Percentiles rank a stretch among this genome's conserved stretches.
phyloP scores from a whole-genome alignment of 1,140 invertebrate genomes.

The Latrodectus geometricus region DNA sequence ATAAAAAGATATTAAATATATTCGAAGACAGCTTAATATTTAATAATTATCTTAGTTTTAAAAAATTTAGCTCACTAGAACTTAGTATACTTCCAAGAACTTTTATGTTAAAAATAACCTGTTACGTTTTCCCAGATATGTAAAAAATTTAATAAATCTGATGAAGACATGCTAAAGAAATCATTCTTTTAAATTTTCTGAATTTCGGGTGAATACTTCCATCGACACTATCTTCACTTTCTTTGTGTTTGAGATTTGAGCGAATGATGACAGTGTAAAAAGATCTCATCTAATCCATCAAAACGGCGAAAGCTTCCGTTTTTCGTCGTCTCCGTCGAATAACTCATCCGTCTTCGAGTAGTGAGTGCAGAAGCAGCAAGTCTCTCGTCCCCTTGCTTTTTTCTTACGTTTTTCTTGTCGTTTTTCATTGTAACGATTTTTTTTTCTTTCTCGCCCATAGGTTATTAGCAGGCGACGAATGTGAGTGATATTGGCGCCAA shows the following conservation, averaged over 20 bases:
- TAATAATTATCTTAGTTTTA: too few relatives aligned
- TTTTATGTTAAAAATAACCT: too few relatives aligned
- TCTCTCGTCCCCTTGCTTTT: neutral
- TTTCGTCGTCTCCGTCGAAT: constrained; percentile 20
- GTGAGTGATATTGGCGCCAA: constrained; percentile 48
- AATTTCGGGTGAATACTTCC: too few relatives aligned
- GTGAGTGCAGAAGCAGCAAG: neutral
- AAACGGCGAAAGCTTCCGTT: constrained; percentile 22
- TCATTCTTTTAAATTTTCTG: too few relatives aligned
- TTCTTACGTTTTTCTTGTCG: neutral
- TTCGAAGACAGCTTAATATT: too few relatives aligned
- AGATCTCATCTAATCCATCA: constrained; percentile 23
- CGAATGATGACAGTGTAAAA: constrained; percentile 14
- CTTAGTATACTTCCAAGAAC: too few relatives aligned
- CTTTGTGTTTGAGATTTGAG: neutral
- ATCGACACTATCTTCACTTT: neutral
- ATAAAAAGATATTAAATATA: too few relatives aligned
- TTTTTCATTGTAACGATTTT: neutral
- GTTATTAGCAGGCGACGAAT: constrained; percentile 47
- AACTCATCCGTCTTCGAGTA: constrained; percentile 30
- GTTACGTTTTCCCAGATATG: too few relatives aligned
- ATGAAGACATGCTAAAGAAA: too few relatives aligned
- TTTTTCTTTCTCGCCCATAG: constrained; percentile 1
- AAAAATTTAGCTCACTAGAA: too few relatives aligned
- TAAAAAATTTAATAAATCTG: too few relatives aligned